Conservation (phyloP, 2,888 invertebrate genomes). For the Phlogophora meticulosa region DNA sequence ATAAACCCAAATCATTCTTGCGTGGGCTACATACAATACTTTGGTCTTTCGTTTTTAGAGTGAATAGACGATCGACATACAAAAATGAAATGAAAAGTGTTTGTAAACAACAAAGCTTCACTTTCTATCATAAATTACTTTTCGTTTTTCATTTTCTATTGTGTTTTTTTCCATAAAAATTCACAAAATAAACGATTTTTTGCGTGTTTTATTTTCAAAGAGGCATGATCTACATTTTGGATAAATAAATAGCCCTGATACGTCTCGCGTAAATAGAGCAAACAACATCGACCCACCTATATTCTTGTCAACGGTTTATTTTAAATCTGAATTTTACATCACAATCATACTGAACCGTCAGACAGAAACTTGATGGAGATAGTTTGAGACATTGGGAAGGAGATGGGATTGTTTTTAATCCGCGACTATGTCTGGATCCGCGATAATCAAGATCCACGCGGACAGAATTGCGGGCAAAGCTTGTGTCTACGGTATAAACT, state of each 20-base stretch:
- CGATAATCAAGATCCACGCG: no score
- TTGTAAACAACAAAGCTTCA: constrained; percentile 2
- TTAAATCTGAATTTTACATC: constrained; percentile 21
- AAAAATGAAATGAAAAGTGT: constrained; percentile 13
- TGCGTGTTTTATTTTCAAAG: constrained; percentile 20
- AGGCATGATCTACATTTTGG: constrained; percentile 42
- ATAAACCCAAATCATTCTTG: constrained; percentile 10
- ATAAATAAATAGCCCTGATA: constrained; percentile 53
- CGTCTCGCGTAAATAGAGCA: constrained; percentile 54
- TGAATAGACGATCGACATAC: constrained; percentile 2
- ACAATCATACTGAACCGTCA: not conserved
- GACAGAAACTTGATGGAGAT: no score
- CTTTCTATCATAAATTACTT: constrained; percentile 11
- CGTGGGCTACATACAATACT: constrained; percentile 6
- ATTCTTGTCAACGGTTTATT: constrained; percentile 25
- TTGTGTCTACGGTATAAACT: no score
- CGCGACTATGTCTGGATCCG: no score
- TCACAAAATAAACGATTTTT: constrained; percentile 4
- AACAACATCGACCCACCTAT: constrained; percentile 29
- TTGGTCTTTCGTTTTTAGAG: not conserved
- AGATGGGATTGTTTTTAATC: no score
- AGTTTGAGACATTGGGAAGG: no score
- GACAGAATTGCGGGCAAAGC: no score
- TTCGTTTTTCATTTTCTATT: constrained; percentile 3
- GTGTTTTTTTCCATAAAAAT: constrained; percentile 3